These are phyloP conservation scores for Pyrgus malvae DNA, from an alignment of 2,888 invertebrate genomes.

Conservation along the genomic window DNA sequence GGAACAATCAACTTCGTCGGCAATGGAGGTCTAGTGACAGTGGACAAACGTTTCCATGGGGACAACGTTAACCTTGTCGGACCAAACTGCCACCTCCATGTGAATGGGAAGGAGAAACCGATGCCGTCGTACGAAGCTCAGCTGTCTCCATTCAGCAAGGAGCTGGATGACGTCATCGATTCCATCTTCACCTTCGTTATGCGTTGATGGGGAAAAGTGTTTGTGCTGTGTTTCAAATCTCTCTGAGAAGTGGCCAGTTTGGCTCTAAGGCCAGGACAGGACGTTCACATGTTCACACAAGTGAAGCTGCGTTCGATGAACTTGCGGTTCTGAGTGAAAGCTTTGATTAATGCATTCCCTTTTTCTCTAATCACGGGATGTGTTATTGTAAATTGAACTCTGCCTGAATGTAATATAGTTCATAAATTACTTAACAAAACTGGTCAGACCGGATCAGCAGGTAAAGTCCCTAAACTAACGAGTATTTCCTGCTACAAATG, in stretches of 20 bases:
- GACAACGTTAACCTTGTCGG: constrained; percentile 66
- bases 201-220: constrained; percentile 49
- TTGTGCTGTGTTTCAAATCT: constrained; percentile 18
- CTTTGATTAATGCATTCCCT: no score
- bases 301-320: no score
- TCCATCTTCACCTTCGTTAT: constrained; percentile 74
- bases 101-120: constrained; percentile 63
- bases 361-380: no score
- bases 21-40: constrained; percentile 58
- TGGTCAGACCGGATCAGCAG: no score
- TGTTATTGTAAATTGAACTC: no score
- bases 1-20: constrained; percentile 69
- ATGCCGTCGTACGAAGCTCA: constrained; percentile 62
- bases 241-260: constrained; percentile 7
- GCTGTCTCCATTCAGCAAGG: constrained; percentile 72
- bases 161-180: constrained; percentile 73
- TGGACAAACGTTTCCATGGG: constrained; percentile 58
- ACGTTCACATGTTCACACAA: no score
- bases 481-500: no score
- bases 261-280: background rate
- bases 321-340: no score
- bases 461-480: no score
- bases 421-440: no score
- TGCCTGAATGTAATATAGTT: no score
- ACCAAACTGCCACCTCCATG: constrained; percentile 57